Evolutionary conservation across 2,888 invertebrate genomes (phyloP).

Genomic region (Lithophane leautieri): DNA sequence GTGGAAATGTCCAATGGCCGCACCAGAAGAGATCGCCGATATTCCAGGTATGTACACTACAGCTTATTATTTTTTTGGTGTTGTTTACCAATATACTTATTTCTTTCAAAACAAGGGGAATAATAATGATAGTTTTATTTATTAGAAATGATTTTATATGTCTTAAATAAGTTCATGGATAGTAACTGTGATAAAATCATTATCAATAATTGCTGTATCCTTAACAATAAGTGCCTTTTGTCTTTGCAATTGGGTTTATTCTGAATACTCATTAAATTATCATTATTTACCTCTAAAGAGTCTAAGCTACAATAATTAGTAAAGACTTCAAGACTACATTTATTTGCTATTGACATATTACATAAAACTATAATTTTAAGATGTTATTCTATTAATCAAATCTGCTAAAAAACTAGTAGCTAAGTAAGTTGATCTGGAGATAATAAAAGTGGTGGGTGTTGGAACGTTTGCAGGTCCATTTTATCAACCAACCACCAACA

Average conservation of each 20-base stretch:
- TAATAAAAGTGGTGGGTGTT: constrained; percentile 90
- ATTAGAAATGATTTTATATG: not conserved
- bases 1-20: constrained; percentile 98
- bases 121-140: constrained; percentile 28
- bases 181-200: not conserved
- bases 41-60: constrained; percentile 71
- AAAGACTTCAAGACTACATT: constrained; percentile 25
- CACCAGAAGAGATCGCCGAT: constrained; percentile 93
- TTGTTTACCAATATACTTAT: constrained; percentile 44
- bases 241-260: constrained; percentile 5
- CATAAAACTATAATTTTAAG: constrained; percentile 37
- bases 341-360: constrained; percentile 50
- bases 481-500: constrained; percentile 90
- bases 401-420: constrained; percentile 58
- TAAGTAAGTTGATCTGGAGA: constrained; percentile 76
- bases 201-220: constrained; percentile 2
- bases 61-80: constrained; percentile 21
- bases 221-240: constrained; percentile 8
- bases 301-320: constrained; percentile 35
- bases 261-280: constrained; percentile 20
- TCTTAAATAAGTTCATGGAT: not conserved
- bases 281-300: constrained; percentile 41
- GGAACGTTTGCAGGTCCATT: constrained; percentile 91
- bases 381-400: constrained; percentile 47
- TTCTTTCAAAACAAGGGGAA: constrained; percentile 20